A percentile compares a stretch with the other conserved stretches of the same genome.
Evolutionary conservation across 1,140 invertebrate species (phyloP).

Genomic region (Brachionus calyciflorus): DNA sequence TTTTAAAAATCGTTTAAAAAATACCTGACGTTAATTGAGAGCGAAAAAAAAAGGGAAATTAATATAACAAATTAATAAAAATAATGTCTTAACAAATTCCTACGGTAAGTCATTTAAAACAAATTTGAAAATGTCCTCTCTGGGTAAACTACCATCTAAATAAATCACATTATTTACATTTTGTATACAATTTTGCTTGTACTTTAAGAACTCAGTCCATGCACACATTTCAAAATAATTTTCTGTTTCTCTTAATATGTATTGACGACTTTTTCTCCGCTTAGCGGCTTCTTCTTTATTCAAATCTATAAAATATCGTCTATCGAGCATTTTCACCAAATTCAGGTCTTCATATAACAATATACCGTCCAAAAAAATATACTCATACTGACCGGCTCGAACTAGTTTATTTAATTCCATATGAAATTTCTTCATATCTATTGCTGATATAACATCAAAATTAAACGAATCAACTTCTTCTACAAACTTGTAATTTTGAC

Average conservation of each 20-base stretch:
- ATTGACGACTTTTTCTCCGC: background rate
- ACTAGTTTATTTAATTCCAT: background rate
- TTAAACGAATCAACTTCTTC: conserved; percentile 26
- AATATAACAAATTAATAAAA: background rate
- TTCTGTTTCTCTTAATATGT: conserved; percentile 7
- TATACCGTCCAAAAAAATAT: conserved; percentile 22
- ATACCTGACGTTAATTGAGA: no score
- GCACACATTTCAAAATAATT: conserved; percentile 45
- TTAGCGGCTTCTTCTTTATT: conserved; percentile 3
- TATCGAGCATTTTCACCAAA: conserved; percentile 4
- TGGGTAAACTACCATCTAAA: background rate
- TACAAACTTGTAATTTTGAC: background rate
- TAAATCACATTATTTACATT: background rate
- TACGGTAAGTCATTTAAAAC: conserved; percentile 21
- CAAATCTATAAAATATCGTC: conserved; percentile 21
- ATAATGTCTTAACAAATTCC: background rate
- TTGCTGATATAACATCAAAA: conserved; percentile 35
- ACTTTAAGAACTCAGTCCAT: conserved; percentile 23
- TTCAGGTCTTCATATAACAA: conserved; percentile 30
- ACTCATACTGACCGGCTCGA: background rate
- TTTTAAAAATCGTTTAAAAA: no score
- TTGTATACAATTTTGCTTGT: conserved; percentile 31
- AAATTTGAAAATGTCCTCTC: conserved; percentile 16
- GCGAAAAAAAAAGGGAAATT: background rate
- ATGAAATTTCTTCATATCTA: conserved; percentile 45